Evolutionary conservation across 2,797 vertebrate species (phyloP).

Genomic region (Chiropotes sagulatus): DNA sequence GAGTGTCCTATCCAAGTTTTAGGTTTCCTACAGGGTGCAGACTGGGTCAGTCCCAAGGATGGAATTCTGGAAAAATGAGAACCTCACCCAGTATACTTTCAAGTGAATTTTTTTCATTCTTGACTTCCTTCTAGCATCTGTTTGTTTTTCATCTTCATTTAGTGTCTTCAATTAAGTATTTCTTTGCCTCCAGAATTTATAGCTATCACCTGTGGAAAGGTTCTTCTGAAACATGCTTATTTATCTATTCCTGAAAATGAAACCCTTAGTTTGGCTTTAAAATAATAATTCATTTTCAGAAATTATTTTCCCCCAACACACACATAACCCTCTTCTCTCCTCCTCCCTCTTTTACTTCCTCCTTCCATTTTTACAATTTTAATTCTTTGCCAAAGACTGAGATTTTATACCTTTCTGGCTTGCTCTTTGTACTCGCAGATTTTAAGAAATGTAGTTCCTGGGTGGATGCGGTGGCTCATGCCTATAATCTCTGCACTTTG

Average conservation of each 20-base stretch:
- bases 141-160: background rate
- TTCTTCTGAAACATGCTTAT: background rate
- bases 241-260: background rate
- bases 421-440: background rate
- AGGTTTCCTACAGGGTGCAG: background rate
- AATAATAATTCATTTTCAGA: background rate
- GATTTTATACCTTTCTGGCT: background rate
- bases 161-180: background rate
- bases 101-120: background rate
- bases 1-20: background rate
- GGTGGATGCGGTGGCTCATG: accelerated
- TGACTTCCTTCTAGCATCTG: background rate
- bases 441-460: too few relatives aligned
- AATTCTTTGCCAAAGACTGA: background rate
- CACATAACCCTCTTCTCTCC: background rate
- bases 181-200: background rate
- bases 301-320: background rate
- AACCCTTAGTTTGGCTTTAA: background rate
- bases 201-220: background rate
- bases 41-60: background rate
- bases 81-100: background rate
- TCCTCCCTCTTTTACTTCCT: too few relatives aligned
- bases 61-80: background rate
- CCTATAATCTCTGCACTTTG: too few relatives aligned
- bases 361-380: background rate